Base-by-base conservation (phyloP, 2,113 vertebrate genomes). In the Aramus guarauna region DNA sequence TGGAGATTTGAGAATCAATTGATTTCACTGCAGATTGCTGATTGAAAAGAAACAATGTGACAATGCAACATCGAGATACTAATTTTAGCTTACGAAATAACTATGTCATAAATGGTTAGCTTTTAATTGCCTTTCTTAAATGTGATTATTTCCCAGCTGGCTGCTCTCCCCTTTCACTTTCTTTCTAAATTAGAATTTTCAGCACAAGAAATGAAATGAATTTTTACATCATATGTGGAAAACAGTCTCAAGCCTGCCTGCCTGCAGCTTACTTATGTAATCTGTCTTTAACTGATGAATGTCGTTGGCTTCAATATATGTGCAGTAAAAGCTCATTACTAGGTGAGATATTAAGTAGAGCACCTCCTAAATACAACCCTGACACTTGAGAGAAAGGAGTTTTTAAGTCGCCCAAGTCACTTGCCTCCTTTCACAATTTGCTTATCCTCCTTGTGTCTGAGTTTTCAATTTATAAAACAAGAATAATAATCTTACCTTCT, bases 241-340 rank as follows among this genome's bases (percentile, higher is more conserved):
- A 95, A 63, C 43, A 74, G 41, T 18, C 30, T 88, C 1, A 6
- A 73, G 27, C 6, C 39, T 68, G 48, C 45, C 41, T 73, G 41
- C 37, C 14, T 91, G 45, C 75, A 85, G 21, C 36, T 24, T 30
- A 41, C 76, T 95, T 76, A 68, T 50, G 12, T 22, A 86, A 48
- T 58, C 23, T 37, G 76, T 75, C n/a, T 82, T 79, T 79, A 88
- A 72, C 78, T 83, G 41, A n/a, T 69, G 75, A 63, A 69, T 80
- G 86, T 90, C 72, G 75, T 84, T 30, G 0, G 29, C 55, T 92
- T 93, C 32, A 3, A 92, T 94, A 78, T 74, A 90, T 67, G 90
- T 76, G 85, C 32, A 92, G 79, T 34, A 90, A 93, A 93, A 86
- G 32, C 47, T 91, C 71, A 80, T 92, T 92, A 76, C 15, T 74